Evolutionary conservation across 2,797 vertebrate genomes (phyloP).

Genomic region (Myoxocephalus aenaeus): DNA sequence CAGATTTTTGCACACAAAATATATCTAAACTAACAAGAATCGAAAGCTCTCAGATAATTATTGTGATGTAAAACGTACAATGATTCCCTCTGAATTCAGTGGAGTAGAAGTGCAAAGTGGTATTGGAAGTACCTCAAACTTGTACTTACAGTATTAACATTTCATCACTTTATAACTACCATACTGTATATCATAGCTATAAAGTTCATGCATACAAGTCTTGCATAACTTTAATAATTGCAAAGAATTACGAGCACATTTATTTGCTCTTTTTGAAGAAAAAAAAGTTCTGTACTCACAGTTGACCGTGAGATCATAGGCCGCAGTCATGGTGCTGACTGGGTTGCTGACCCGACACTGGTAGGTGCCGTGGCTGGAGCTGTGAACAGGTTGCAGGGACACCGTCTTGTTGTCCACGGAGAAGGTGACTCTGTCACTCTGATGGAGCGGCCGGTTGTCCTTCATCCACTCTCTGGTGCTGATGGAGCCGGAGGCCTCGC

Average conservation of each 20-base stretch:
- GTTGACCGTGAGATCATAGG: slow-evolving; percentile 70
- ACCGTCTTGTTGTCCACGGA: slow-evolving; percentile 61
- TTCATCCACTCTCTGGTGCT: slow-evolving; percentile 70
- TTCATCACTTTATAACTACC: background rate
- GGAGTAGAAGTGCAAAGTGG: background rate
- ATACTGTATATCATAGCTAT: background rate
- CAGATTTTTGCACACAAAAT: background rate
- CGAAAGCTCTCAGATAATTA: background rate
- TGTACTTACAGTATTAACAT: background rate
- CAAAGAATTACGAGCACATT: background rate
- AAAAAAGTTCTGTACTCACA: slow-evolving; percentile 63
- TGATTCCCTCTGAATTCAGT: background rate
- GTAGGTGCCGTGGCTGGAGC: slow-evolving; percentile 65
- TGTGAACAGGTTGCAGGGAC: slow-evolving; percentile 63
- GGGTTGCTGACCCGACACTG: slow-evolving; percentile 78
- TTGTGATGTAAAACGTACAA: background rate
- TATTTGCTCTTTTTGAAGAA: too few relatives aligned
- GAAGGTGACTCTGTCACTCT: slow-evolving; percentile 54
- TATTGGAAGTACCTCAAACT: background rate
- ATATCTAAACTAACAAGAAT: too few relatives aligned
- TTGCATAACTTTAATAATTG: background rate
- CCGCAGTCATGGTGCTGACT: slow-evolving; percentile 60
- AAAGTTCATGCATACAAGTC: background rate
- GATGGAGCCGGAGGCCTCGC: slow-evolving; percentile 70
- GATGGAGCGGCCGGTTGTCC: slow-evolving; percentile 50